phyloP scores from a whole-genome alignment of 2,113 vertebrate species.

The Tichodroma muraria region DNA sequence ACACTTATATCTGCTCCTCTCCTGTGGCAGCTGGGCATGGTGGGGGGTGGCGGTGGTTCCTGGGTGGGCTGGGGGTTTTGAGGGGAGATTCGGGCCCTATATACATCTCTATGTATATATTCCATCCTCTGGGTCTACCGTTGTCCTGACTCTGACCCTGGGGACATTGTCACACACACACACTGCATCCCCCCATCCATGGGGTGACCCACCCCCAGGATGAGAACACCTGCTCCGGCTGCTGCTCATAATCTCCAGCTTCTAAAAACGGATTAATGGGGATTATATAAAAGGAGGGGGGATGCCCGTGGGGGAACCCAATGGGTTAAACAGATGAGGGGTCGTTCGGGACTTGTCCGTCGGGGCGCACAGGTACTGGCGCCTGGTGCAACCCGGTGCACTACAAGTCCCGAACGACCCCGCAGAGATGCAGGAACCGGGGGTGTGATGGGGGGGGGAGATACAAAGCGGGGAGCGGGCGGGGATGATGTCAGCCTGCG shows the following conservation, averaged over 20 bases:
- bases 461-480: background rate
- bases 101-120: background rate
- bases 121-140: background rate
- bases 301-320: background rate
- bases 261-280: background rate
- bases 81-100: background rate
- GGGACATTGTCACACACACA: background rate
- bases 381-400: background rate
- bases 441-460: background rate
- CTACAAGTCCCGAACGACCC: constrained; percentile 14
- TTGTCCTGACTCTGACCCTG: background rate
- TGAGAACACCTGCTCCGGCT: background rate
- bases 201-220: background rate
- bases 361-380: background rate
- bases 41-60: fast-evolving
- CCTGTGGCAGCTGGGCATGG: background rate
- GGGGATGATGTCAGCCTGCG: constrained; percentile 24
- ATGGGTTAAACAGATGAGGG: background rate
- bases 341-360: background rate
- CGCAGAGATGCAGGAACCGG: background rate
- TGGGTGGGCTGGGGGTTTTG: background rate
- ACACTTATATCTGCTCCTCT: background rate
- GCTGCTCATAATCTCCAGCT: background rate
- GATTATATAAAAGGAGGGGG: background rate
- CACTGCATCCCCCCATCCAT: no score